Base-by-base conservation (phyloP, 2,888 invertebrate genomes). In the Rhyacophila evoluta region DNA sequence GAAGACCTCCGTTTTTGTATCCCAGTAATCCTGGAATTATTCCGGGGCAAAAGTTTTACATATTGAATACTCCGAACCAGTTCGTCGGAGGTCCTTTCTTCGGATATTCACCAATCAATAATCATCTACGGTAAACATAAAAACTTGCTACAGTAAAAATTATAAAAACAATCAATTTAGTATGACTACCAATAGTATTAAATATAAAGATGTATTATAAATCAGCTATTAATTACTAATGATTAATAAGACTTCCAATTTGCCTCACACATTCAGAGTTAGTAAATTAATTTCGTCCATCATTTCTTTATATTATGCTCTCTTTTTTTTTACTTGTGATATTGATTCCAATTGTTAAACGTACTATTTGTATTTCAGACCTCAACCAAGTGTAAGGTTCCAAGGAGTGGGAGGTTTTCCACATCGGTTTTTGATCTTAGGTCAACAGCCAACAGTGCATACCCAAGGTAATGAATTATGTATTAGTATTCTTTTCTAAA, bases 31-130 rank as follows among this genome's bases (percentile, higher is more conserved):
- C 89, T 1, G 89, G 88, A 0, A 81, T 89, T 10, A 69, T 86
- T 0, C 89, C 89, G 0, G 92, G 91, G 1, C 91, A 91, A 82
- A 85, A 91, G 79, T 91, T 91, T 81, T 92, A 91, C 85, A 89
- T 92, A 29, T 87, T 92, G 0, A 91, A 92, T 82, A 92, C 86
- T 83, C 89, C 87, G 79, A 87, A 88, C 0, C 86, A 90, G 39
- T 90, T 87, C 83, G 86, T 84, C 71, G 85, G 84, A 27, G 80
- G 82, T 79, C 73, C 37, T 74, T 33, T 29, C 33, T 36, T 71
- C 19, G 71, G 71, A 36, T 71, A 71, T 36, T 36, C 71, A 1
- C 29, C 71, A 11, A 25, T 36, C 19, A 25, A 25, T 25, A 71
- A 29, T 15, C 71, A 33, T 36, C 37, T 71, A 36, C 12, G 71